Evolutionary conservation across 2,113 vertebrate species (phyloP).

Genomic region (Daphoenositta chrysoptera): DNA sequence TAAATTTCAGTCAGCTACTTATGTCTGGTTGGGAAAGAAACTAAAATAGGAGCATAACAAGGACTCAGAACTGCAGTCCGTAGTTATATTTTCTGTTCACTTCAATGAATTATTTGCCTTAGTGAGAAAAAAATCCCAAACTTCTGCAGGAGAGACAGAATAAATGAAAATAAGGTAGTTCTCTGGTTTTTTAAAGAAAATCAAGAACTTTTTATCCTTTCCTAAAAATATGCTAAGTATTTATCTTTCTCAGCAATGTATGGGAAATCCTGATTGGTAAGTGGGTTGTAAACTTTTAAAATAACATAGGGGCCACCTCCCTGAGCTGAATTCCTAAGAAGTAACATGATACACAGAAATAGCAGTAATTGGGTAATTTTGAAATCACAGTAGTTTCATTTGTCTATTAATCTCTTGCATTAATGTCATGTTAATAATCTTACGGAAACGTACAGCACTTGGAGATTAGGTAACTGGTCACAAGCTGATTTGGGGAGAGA

Average conservation of each 20-base stretch:
- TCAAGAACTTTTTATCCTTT: not conserved
- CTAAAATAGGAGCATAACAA: not conserved
- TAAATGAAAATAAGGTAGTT: not conserved
- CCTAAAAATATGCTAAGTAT: not conserved
- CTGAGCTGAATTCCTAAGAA: not conserved
- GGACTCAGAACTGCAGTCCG: not conserved
- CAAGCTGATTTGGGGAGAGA: conserved; percentile 84
- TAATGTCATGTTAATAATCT: conserved; percentile 26
- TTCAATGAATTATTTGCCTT: not conserved
- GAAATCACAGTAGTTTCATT: not conserved
- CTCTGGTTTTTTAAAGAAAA: not conserved
- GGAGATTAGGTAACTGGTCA: conserved; percentile 87
- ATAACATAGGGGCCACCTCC: not conserved
- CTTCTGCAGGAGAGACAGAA: not conserved
- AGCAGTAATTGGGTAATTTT: not conserved
- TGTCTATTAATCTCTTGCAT: not conserved
- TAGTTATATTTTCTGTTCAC: not conserved
- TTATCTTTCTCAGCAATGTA: not conserved
- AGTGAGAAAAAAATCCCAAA: not conserved
- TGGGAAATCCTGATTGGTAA: not conserved
- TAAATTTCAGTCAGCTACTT: conserved; percentile 1
- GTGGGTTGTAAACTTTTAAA: not conserved
- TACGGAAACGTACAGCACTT: conserved; percentile 86
- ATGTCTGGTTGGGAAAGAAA: not conserved
- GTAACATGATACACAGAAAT: not conserved